A percentile compares a stretch with the other conserved stretches of the same genome.
Evolutionary conservation across 2,113 vertebrate genomes (phyloP).

Genomic region (Triplophysa dalaica): DNA sequence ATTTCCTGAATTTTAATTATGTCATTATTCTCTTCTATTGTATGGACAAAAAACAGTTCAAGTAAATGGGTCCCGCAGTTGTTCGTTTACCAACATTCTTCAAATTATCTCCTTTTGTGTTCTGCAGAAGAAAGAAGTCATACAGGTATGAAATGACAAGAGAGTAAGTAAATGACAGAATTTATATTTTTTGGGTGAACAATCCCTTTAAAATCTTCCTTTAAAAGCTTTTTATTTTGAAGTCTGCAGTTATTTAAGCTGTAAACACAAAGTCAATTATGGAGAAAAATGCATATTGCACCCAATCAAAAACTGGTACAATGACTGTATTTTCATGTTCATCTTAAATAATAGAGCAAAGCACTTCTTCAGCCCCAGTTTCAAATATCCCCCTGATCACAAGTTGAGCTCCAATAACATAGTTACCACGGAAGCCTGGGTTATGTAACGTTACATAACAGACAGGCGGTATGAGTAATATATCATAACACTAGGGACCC

Average conservation of each 20-base stretch:
- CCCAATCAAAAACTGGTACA: not conserved
- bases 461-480: conserved; percentile 71
- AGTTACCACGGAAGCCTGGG: conserved; percentile 63
- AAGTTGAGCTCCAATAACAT: conserved; percentile 58
- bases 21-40: too few relatives aligned
- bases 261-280: not conserved
- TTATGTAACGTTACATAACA: conserved; percentile 79
- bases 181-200: too few relatives aligned
- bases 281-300: not conserved
- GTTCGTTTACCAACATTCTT: too few relatives aligned
- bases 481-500: conserved; percentile 71
- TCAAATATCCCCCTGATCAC: conserved; percentile 67
- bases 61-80: too few relatives aligned
- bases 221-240: not conserved
- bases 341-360: conserved; percentile 18
- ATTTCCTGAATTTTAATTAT: too few relatives aligned
- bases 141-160: too few relatives aligned
- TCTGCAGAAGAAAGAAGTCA: too few relatives aligned
- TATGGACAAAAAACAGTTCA: too few relatives aligned
- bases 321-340: not conserved
- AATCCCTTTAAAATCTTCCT: not conserved
- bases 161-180: too few relatives aligned
- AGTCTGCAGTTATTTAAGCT: not conserved
- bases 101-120: too few relatives aligned
- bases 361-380: conserved; percentile 45